Base-by-base conservation (phyloP, 2,888 invertebrate genomes). In the Shargacucullia verbasci region DNA sequence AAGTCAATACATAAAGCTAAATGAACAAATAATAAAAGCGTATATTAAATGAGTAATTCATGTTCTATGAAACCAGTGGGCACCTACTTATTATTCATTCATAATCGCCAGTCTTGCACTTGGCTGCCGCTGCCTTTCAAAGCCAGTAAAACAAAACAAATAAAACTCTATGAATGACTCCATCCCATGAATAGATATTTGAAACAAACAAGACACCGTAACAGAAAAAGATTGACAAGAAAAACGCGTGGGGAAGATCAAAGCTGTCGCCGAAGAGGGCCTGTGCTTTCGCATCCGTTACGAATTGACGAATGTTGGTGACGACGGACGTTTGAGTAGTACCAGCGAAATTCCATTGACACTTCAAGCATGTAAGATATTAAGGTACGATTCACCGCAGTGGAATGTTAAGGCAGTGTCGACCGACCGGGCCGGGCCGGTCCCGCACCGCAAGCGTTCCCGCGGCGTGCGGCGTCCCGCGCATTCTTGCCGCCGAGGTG, bases 401-500 rank as follows among this genome's bases (percentile, higher is more conserved):
- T 55, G 75, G 75, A 76, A 76, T 76, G 76, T 44, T 59, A 66
- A 70, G 66, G 68, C 48, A 60, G 68, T 64, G 73, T 56, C 60
- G 71, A 73, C 68, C 61, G 66, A 4, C 20, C 20, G 20, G 20
- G 72, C 53, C 41, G 63, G 70, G 63, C 60, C 86, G 85, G 87
- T 86, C 82, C 80, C 67, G 80, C 81, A 85, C 82, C 85, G 83
- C 86, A 82, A 85, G 83, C 77, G 80, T 74, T 81, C 84, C 82
- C 79, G 76, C 79, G 67, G 60, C 68, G 83, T 80, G 20, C 20
- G 20, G 20, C 20, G 20, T 84, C 84, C 83, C 85, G 84, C 86
- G 87, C 91, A 89, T 90, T 86, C 90, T 86, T 87, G 83, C 70
- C 72, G 59, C 57, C 82, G 90, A 89, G 92, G 92, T 93, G 84